Evolutionary conservation across 2,888 invertebrate species (phyloP).

Genomic region (Theretra japonica): DNA sequence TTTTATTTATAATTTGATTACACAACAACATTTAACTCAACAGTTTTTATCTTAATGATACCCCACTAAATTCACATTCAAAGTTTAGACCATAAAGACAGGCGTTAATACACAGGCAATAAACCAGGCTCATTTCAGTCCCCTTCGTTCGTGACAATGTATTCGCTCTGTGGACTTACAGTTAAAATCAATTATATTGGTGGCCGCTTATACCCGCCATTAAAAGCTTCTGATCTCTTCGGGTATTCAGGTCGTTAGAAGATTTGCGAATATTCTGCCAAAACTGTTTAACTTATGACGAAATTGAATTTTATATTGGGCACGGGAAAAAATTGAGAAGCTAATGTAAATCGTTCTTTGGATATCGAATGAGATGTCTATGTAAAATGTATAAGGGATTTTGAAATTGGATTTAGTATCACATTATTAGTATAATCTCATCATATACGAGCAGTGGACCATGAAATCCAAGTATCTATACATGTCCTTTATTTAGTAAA

Average conservation of each 20-base stretch:
- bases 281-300: slow-evolving; percentile 39
- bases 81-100: not conserved
- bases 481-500: no score
- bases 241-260: slow-evolving; percentile 47
- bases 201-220: slow-evolving; percentile 50
- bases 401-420: not conserved
- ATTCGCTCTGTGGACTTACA: slow-evolving; percentile 48
- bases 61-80: not conserved
- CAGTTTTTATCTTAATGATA: no score
- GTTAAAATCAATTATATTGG: slow-evolving; percentile 54
- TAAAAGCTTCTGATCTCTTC: slow-evolving; percentile 52
- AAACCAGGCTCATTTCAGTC: slow-evolving; percentile 36
- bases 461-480: no score
- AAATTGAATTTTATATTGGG: slow-evolving; percentile 30
- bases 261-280: slow-evolving; percentile 38
- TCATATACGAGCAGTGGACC: no score
- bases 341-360: slow-evolving; percentile 19
- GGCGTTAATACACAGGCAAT: slow-evolving; percentile 29
- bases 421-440: no score
- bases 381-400: not conserved
- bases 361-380: not conserved
- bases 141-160: slow-evolving; percentile 44
- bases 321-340: slow-evolving; percentile 11
- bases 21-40: no score
- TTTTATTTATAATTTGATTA: no score